Evolutionary conservation across 2,797 vertebrate genomes (phyloP).

Genomic region (Gymnothorax javanicus): DNA sequence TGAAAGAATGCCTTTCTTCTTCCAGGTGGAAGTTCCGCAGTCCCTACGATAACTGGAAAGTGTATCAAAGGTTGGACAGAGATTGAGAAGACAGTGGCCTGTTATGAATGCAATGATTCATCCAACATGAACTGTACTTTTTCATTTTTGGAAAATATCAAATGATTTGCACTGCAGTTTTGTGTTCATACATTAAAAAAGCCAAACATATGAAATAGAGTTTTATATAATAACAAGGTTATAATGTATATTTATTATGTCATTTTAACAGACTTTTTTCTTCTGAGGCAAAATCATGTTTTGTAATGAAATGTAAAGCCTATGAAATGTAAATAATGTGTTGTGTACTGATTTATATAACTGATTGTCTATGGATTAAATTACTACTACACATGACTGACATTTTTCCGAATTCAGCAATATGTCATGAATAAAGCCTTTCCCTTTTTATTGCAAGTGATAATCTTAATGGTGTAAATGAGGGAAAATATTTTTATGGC

Average conservation of each 20-base stretch:
- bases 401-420: neutral
- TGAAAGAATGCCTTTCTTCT: constrained; percentile 38
- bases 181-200: constrained; percentile 38
- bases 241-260: constrained; percentile 40
- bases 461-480: neutral
- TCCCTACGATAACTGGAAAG: constrained; percentile 67
- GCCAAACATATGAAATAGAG: neutral
- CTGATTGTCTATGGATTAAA: constrained; percentile 37
- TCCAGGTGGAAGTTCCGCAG: constrained; percentile 82
- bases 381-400: constrained; percentile 46
- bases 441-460: neutral
- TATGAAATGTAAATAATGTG: constrained; percentile 73
- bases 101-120: neutral
- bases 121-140: constrained; percentile 40
- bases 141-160: constrained; percentile 42
- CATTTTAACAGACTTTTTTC: constrained; percentile 47
- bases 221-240: constrained; percentile 34
- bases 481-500: neutral
- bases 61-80: constrained; percentile 46
- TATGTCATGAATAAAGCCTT: neutral
- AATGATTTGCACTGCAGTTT: constrained; percentile 58
- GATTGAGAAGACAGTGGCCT: constrained; percentile 29
- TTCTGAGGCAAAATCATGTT: constrained; percentile 40
- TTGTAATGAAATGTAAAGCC: constrained; percentile 52
- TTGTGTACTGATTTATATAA: constrained; percentile 48